phyloP scores from a whole-genome alignment of 2,888 invertebrate species.

The Gnatocerus cornutus region DNA sequence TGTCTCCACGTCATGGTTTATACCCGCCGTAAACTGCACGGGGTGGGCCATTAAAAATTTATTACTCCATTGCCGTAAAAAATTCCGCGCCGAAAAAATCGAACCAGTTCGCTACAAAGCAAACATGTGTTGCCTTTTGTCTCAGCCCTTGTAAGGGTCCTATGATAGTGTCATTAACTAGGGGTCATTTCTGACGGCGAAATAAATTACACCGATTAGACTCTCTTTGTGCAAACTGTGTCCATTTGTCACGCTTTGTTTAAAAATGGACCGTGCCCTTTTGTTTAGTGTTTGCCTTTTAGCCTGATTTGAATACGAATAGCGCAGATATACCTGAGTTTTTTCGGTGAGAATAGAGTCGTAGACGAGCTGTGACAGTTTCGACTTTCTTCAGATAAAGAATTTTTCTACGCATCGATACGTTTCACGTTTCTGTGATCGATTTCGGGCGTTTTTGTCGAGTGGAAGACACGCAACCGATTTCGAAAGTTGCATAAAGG shows the following conservation, averaged over 20 bases:
- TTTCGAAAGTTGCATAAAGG: constrained; percentile 11
- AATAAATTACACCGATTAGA: constrained; percentile 51
- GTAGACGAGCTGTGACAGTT: constrained; percentile 1
- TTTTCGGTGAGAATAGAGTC: constrained; percentile 13
- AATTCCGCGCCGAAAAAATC: constrained; percentile 34
- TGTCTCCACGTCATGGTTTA: constrained; percentile 27
- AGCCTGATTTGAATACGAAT: constrained; percentile 40
- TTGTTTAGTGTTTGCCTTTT: constrained; percentile 49
- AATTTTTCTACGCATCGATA: constrained; percentile 11
- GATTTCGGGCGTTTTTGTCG: constrained; percentile 8
- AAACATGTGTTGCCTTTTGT: constrained; percentile 56
- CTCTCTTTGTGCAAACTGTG: constrained; percentile 56
- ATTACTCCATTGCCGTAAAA: constrained; percentile 48
- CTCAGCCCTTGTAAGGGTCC: constrained; percentile 55
- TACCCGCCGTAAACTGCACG: constrained; percentile 23
- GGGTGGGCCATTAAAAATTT: constrained; percentile 55
- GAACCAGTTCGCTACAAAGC: constrained; percentile 52
- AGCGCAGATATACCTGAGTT: constrained; percentile 23
- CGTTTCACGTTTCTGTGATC: constrained; percentile 3
- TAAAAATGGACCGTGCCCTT: constrained; percentile 59
- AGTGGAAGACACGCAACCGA: constrained; percentile 21
- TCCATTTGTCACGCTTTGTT: constrained; percentile 71
- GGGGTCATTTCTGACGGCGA: constrained; percentile 66
- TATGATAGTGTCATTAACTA: constrained; percentile 67
- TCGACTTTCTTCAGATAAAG: constrained; percentile 18